Conservation (phyloP, 2,113 vertebrate genomes). For the Falco punctatus region DNA sequence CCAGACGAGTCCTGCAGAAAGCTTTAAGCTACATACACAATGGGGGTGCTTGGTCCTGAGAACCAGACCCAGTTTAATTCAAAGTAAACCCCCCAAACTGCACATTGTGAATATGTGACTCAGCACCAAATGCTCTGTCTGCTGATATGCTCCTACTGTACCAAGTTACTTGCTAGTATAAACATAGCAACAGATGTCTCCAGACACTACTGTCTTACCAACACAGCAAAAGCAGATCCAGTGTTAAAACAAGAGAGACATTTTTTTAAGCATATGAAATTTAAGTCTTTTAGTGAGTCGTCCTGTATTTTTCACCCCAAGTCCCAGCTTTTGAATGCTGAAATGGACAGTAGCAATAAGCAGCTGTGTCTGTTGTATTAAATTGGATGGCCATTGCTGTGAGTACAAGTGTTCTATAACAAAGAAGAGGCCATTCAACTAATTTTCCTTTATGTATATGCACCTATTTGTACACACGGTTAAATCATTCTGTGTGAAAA, state of each 20-base stretch:
- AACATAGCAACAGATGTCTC: slow-evolving; percentile 19
- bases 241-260: background rate
- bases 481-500: background rate
- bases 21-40: background rate
- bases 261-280: background rate
- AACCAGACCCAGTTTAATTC: background rate
- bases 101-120: slow-evolving; percentile 12
- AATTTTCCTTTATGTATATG: background rate
- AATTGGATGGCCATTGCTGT: background rate
- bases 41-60: background rate
- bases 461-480: background rate
- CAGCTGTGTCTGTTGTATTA: background rate
- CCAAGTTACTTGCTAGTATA: slow-evolving; percentile 5
- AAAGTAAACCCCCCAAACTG: background rate
- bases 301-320: background rate
- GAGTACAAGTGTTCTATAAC: background rate
- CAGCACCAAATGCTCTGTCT: slow-evolving; percentile 22
- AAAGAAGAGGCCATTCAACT: background rate
- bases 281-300: background rate
- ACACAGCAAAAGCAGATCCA: background rate
- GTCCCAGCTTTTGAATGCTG: background rate
- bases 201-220: slow-evolving; percentile 1
- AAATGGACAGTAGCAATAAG: background rate
- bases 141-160: background rate
- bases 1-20: background rate